Evolutionary conservation across 2,113 vertebrate genomes (phyloP).

Genomic region (Chloropsis hardwickii): DNA sequence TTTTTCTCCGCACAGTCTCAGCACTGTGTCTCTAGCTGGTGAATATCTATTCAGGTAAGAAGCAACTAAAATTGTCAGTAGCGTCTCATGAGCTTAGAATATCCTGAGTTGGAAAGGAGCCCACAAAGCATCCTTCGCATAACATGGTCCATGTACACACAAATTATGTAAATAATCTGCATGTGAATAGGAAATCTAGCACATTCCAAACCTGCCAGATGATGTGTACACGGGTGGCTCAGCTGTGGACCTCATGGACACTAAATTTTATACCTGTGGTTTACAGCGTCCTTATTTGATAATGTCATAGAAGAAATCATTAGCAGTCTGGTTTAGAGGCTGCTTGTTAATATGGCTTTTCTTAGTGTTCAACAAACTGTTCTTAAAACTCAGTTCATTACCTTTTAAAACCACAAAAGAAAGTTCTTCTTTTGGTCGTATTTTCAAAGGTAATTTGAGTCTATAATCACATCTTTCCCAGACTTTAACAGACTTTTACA

Average conservation of each 20-base stretch:
- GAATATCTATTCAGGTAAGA: not conserved
- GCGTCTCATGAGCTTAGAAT: not conserved
- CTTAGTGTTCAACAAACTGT: not conserved
- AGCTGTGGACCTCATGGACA: not conserved
- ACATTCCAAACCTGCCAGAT: not conserved
- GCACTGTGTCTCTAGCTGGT: not conserved
- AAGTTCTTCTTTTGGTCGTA: not conserved
- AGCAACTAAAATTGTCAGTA: not conserved
- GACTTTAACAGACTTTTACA: not conserved
- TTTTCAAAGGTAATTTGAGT: not conserved
- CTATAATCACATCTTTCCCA: not conserved
- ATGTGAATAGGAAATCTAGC: not conserved
- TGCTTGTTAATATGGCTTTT: not conserved
- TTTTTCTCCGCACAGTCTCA: not conserved
- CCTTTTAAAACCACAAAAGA: not conserved
- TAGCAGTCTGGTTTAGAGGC: not conserved
- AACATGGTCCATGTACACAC: no score
- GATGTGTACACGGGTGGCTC: not conserved
- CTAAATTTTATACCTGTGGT: not conserved
- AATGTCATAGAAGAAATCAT: not conserved
- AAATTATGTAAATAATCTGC: not conserved
- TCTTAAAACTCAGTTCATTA: not conserved
- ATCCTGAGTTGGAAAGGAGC: not conserved
- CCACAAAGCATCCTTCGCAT: not conserved
- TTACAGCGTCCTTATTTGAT: not conserved